phyloP scores from a whole-genome alignment of 2,888 invertebrate species.

The Octonoba sinensis region DNA sequence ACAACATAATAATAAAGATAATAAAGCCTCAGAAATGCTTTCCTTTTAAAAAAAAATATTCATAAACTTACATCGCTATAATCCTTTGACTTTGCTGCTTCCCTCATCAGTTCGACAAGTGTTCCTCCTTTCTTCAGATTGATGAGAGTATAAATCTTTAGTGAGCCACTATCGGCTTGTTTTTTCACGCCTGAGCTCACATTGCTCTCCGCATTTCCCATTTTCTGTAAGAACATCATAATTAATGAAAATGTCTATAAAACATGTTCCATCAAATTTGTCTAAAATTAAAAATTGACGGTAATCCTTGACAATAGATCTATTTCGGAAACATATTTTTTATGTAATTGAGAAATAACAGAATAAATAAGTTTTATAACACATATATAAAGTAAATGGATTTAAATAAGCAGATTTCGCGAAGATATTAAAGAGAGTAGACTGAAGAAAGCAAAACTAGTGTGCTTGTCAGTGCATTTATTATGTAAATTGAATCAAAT shows the following conservation, averaged over 20 bases:
- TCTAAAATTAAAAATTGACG: not conserved
- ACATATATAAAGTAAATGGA: too few species aligned
- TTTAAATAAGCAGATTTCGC: too few species aligned
- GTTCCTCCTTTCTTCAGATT: slow-evolving; percentile 91
- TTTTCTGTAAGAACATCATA: slow-evolving; percentile 65
- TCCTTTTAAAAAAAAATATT: too few species aligned
- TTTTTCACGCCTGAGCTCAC: slow-evolving; percentile 92
- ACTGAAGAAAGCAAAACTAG: too few species aligned
- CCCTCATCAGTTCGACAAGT: slow-evolving; percentile 84
- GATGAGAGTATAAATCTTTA: slow-evolving; percentile 87
- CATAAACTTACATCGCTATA: slow-evolving; percentile 37
- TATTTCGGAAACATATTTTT: not conserved
- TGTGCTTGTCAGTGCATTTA: too few species aligned
- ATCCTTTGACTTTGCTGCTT: slow-evolving; percentile 47
- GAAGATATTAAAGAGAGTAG: too few species aligned
- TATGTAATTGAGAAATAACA: too few species aligned
- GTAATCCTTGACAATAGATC: not conserved
- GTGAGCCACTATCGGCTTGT: slow-evolving; percentile 85
- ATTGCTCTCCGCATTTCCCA: slow-evolving; percentile 75
- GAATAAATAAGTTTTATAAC: too few species aligned
- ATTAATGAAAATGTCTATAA: not conserved
- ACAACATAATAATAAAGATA: too few species aligned
- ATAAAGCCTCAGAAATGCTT: too few species aligned
- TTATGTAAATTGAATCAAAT: too few species aligned
- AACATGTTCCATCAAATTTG: not conserved